Evolutionary conservation across 1,140 invertebrate species (phyloP).

Genomic region (Thaumetopoea pityocampa): DNA sequence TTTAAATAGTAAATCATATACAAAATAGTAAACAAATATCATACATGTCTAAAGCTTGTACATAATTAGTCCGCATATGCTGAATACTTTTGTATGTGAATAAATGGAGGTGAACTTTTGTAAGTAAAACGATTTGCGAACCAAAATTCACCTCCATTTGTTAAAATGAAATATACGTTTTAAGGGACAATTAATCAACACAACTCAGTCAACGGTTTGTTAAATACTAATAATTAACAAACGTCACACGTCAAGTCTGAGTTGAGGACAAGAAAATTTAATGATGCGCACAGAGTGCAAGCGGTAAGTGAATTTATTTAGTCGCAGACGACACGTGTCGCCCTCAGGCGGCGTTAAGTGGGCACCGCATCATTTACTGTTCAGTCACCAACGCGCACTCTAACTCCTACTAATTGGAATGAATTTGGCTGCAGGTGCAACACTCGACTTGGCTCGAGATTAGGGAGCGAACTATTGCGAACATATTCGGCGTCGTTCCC

Average conservation of each 20-base stretch:
- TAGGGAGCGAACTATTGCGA: slow-evolving; percentile 65
- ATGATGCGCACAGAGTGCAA: slow-evolving; percentile 54
- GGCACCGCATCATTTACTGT: slow-evolving; percentile 71
- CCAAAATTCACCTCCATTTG: no score
- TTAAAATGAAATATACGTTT: no score
- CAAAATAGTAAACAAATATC: no score
- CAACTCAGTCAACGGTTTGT: slow-evolving; percentile 36
- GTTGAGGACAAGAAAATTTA: slow-evolving; percentile 64
- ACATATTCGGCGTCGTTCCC: slow-evolving; percentile 56
- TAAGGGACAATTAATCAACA: slow-evolving; percentile 24
- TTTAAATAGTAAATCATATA: no score
- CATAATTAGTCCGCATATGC: no score
- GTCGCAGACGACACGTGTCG: slow-evolving; percentile 57
- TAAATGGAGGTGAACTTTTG: no score
- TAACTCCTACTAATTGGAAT: slow-evolving; percentile 74
- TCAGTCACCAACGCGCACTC: slow-evolving; percentile 64
- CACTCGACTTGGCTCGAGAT: slow-evolving; percentile 71
- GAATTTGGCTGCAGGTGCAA: slow-evolving; percentile 74
- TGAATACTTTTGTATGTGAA: no score
- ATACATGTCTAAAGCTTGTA: no score
- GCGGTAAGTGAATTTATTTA: slow-evolving; percentile 66
- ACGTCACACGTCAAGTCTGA: slow-evolving; percentile 34
- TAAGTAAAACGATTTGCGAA: no score
- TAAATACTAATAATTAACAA: slow-evolving; percentile 56
- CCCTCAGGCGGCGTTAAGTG: slow-evolving; percentile 50